Conservation (phyloP, 2,797 vertebrate genomes). For the Halcyon smyrnensis region DNA sequence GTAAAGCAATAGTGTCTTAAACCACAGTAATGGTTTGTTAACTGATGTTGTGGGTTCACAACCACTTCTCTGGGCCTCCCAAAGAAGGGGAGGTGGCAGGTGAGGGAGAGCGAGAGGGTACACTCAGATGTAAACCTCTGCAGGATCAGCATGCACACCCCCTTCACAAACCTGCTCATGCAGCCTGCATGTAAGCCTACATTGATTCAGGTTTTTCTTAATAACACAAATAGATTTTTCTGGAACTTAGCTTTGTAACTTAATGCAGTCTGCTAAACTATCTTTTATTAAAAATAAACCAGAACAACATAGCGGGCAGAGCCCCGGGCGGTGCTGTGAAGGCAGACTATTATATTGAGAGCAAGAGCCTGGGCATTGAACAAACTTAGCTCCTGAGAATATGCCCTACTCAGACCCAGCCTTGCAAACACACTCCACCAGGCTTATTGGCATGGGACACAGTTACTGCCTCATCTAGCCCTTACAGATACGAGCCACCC, state of each 20-base stretch:
- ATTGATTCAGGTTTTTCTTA: neutral
- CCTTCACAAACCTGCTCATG: constrained; percentile 9
- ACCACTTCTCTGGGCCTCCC: neutral
- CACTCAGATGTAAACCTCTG: constrained; percentile 15
- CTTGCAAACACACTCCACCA: neutral
- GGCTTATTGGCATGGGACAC: neutral
- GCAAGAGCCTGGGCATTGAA: neutral
- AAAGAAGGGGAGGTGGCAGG: no score
- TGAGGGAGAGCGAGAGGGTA: neutral
- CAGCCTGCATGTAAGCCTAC: neutral
- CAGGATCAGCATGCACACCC: neutral
- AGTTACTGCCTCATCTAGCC: neutral
- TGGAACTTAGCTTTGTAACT: neutral
- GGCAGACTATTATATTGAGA: neutral
- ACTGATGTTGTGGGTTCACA: neutral
- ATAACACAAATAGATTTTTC: neutral
- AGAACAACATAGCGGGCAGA: neutral
- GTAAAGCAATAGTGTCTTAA: neutral
- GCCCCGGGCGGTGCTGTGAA: neutral
- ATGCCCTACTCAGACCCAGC: neutral
- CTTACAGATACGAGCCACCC: neutral
- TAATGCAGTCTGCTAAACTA: neutral
- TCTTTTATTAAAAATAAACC: neutral
- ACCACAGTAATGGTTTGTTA: neutral
- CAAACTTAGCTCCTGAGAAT: neutral